Conservation (phyloP, 1,140 invertebrate genomes). For the Drosophila pruinosa region DNA sequence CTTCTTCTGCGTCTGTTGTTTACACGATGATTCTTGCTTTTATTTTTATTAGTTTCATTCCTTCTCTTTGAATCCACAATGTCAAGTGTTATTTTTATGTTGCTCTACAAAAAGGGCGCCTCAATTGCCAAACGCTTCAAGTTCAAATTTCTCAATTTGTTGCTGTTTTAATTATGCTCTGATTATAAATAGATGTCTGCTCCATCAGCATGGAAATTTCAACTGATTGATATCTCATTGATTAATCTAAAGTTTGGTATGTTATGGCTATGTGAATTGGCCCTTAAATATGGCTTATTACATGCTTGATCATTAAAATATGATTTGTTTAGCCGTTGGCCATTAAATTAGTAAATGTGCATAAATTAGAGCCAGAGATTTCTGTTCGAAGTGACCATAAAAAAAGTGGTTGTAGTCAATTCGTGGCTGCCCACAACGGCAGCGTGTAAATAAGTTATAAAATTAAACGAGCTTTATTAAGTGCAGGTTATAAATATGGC, state of each 20-base stretch:
- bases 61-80: conserved; percentile 35
- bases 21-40: conserved; percentile 18
- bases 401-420: background rate
- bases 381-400: conserved; percentile 1
- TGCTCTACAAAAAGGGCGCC: conserved; percentile 23
- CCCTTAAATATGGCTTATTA: conserved; percentile 15
- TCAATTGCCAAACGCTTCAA: conserved; percentile 29
- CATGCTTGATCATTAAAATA: conserved; percentile 3
- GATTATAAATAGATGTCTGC: conserved; percentile 3
- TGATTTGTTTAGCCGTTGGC: conserved; percentile 1
- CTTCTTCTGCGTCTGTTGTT: conserved; percentile 3
- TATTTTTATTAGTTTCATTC: conserved; percentile 1
- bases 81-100: conserved; percentile 35
- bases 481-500: conserved; percentile 40
- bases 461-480: conserved; percentile 44
- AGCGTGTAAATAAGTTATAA: conserved; percentile 43
- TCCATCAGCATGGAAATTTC: background rate
- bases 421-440: conserved; percentile 4
- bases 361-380: conserved; percentile 9
- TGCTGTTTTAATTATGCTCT: background rate
- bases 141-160: conserved; percentile 14
- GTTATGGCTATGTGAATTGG: conserved; percentile 1
- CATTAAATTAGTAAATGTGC: conserved; percentile 9
- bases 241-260: background rate
- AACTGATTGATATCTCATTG: background rate